Conservation (phyloP, 2,888 invertebrate species). For the Amorpha juglandis region DNA sequence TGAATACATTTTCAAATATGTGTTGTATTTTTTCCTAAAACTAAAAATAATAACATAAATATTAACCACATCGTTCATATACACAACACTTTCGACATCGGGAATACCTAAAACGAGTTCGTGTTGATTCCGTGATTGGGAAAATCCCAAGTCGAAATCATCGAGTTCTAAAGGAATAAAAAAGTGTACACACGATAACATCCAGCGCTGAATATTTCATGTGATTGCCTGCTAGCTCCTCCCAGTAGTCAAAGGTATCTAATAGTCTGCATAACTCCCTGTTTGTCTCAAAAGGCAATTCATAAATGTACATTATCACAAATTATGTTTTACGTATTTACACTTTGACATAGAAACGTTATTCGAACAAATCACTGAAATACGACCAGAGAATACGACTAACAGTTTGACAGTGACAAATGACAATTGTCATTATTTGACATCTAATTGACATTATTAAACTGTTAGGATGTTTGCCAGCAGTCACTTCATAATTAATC, state of each 20-base stretch:
- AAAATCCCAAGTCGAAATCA: conserved; percentile 45
- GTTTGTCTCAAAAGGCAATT: conserved; percentile 88
- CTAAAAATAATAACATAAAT: neutral
- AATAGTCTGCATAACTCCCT: conserved; percentile 89
- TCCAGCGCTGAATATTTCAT: conserved; percentile 87
- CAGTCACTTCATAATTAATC: too few species aligned
- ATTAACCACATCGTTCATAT: neutral
- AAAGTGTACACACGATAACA: conserved; percentile 75
- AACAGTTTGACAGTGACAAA: neutral
- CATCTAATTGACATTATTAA: too few species aligned
- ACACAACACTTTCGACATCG: neutral
- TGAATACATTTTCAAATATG: too few species aligned
- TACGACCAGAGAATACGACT: neutral
- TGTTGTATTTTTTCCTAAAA: too few species aligned
- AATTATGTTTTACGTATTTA: conserved; percentile 24
- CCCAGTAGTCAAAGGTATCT: conserved; percentile 92
- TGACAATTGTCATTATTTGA: neutral
- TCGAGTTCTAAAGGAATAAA: conserved; percentile 10
- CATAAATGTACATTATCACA: conserved; percentile 85
- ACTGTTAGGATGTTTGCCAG: too few species aligned
- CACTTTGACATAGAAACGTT: conserved; percentile 17
- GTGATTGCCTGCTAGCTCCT: conserved; percentile 87
- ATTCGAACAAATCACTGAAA: conserved; percentile 24
- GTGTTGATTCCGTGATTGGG: conserved; percentile 37
- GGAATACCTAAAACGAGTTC: conserved; percentile 11